Conservation (phyloP, 2,113 vertebrate genomes). For the Vidua macroura region DNA sequence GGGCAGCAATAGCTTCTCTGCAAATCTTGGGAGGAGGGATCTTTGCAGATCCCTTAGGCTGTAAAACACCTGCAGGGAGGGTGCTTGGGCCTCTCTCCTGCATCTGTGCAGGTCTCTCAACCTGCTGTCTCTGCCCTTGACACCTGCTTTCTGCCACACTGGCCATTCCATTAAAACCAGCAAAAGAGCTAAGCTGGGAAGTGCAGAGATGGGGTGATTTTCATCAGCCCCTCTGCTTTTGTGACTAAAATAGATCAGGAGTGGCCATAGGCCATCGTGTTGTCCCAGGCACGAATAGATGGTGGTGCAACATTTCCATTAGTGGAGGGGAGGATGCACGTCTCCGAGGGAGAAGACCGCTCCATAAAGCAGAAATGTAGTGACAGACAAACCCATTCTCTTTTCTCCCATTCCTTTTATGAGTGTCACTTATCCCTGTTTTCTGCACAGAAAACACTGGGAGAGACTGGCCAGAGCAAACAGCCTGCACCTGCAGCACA, state of each 20-base stretch:
- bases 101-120: rapidly evolving
- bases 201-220: neutral
- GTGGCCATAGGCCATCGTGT: neutral
- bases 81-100: neutral
- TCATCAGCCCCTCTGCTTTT: neutral
- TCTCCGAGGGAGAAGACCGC: neutral
- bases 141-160: neutral
- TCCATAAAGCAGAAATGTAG: neutral
- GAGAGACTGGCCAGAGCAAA: neutral
- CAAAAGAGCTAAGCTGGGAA: neutral
- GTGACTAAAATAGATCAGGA: constrained; percentile 11
- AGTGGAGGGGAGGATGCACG: rapidly evolving
- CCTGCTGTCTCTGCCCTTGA: rapidly evolving
- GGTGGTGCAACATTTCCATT: constrained; percentile 24
- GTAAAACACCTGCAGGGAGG: neutral
- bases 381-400: neutral
- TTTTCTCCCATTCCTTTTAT: neutral
- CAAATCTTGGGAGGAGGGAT: neutral
- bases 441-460: neutral
- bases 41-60: neutral
- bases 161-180: constrained; percentile 17
- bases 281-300: constrained; percentile 29
- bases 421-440: neutral
- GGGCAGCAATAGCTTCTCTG: neutral
- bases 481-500: neutral